Conservation (phyloP, 2,797 vertebrate genomes). For the Spinus olivaceus region DNA sequence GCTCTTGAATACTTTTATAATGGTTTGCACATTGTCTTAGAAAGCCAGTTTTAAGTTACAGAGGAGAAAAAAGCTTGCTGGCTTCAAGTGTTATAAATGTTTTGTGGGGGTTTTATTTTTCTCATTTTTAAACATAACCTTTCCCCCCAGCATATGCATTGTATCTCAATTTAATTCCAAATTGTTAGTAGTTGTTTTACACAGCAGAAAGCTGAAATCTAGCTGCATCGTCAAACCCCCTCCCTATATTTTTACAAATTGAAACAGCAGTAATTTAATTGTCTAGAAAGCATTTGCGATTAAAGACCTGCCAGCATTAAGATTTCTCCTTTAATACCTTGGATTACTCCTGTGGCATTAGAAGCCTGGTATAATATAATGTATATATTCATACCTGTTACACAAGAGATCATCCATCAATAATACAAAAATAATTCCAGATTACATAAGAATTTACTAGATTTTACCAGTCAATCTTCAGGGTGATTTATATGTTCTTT, state of each 20-base stretch:
- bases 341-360: background rate
- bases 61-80: slow-evolving; percentile 73
- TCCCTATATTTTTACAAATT: background rate
- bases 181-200: background rate
- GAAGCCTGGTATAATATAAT: background rate
- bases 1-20: slow-evolving; percentile 51
- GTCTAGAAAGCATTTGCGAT: background rate
- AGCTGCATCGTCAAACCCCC: background rate
- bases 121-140: background rate
- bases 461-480: background rate
- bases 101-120: background rate
- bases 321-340: background rate
- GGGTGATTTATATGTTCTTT: background rate
- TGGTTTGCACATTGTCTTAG: slow-evolving; percentile 57
- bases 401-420: background rate
- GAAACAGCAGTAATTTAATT: background rate
- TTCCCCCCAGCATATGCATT: background rate
- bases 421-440: slow-evolving; percentile 10
- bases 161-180: background rate
- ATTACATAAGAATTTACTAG: background rate
- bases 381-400: background rate
- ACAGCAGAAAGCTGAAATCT: background rate
- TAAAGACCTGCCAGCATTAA: background rate
- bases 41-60: slow-evolving; percentile 76
- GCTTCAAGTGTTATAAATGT: background rate